Evolutionary conservation across 92 coral and sea anemone genomes (phyloP), one percentile per base, ranked within the genome.

Genomic region (Porites divaricata): DNA sequence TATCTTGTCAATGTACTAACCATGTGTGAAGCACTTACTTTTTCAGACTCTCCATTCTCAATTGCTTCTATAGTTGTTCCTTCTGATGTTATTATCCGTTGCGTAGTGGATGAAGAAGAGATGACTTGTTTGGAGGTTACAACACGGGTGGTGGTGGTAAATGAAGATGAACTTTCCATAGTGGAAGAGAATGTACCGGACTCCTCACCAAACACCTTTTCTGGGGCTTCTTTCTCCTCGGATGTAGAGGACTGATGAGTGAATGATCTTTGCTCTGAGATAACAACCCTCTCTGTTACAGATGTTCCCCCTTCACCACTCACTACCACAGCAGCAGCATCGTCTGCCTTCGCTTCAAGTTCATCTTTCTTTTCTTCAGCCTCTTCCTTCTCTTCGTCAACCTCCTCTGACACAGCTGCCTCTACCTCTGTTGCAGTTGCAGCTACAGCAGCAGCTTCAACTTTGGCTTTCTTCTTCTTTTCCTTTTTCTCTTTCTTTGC

Each of bases 1-100:
- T 15, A 54, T 15, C 59, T 54, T 54, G 59, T 11, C 16, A 35
- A 35, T 35, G 45, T 2, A 35, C 45, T 35, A 15, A 15, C 16
- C 16, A 54, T 11, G 59, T 2, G 3, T 13, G 59, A 15, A 54
- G 45, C 59, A 53, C 9, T 66, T 53, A 83, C 88, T 80, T 92
- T 90, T 85, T 94, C 95, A 11, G 90, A 68, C n/a, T 91, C 89
- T 19, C 98, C 98, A 82, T 94, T 94, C 71, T 93, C 97, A 87
- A 93, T 81, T 21, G 92, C 86, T 28, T 91, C 90, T 1, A 89
- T 56, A 12, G 91, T 92, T 26, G 83, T 79, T 48, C 93, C 98
- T 16, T 93, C 95, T 21, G 95, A 89, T 52, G 88, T 53, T 64
- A 94, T 90, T 61, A 94, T 74, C 35, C 75, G 95, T 54, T 93